Percentiles rank a stretch among this genome's conserved stretches.
Conservation (phyloP, 2,113 vertebrate genomes). For the Emydocephalus ijimae region DNA sequence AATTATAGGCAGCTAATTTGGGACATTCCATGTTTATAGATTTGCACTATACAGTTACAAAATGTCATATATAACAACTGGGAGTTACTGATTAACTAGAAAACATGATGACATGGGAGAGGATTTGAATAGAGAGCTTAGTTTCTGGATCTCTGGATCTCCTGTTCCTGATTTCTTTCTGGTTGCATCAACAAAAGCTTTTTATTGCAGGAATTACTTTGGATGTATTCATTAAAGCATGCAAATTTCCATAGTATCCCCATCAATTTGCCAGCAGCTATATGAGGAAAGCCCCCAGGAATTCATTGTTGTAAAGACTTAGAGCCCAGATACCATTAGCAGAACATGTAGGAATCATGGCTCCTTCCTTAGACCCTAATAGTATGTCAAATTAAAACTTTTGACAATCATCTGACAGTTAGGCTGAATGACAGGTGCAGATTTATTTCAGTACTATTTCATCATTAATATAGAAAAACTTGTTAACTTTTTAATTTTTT, state of each 20-base stretch:
- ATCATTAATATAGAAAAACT: neutral
- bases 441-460: neutral
- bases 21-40: neutral
- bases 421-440: neutral
- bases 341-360: neutral
- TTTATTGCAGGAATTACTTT: neutral
- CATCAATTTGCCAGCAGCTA: neutral
- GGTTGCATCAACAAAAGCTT: neutral
- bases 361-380: neutral
- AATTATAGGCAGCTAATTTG: slow-evolving; percentile 17
- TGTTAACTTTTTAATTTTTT: neutral
- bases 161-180: neutral
- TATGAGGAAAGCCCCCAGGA: neutral
- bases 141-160: neutral
- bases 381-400: neutral
- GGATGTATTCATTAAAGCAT: neutral
- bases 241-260: neutral
- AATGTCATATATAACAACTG: neutral
- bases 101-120: neutral
- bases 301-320: neutral
- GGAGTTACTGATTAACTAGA: neutral
- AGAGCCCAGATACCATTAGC: neutral
- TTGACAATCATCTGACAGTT: neutral
- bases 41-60: neutral
- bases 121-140: neutral